Conservation (phyloP, 2,888 invertebrate species). For the Choreutis nemorana region DNA sequence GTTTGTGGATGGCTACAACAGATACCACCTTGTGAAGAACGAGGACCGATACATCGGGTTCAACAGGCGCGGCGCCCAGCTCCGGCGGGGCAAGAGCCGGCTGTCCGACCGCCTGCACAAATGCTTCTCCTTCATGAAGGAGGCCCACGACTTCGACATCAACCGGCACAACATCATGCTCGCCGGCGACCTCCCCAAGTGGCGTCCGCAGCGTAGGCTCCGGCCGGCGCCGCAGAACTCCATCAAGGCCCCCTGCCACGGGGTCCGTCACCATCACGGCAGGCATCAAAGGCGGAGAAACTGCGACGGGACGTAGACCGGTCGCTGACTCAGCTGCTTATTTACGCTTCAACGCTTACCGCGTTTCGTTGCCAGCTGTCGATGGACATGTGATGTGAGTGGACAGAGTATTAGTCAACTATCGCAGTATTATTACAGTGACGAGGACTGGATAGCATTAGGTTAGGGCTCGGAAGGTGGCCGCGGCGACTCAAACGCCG, state of each 20-base stretch:
- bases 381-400: slow-evolving; percentile 60
- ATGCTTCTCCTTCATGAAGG: slow-evolving; percentile 71
- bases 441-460: slow-evolving; percentile 62
- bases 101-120: slow-evolving; percentile 50
- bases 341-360: slow-evolving; percentile 61
- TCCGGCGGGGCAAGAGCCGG: slow-evolving; percentile 51
- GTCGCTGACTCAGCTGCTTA: slow-evolving; percentile 36
- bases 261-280: slow-evolving; percentile 54
- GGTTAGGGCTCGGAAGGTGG: slow-evolving; percentile 51
- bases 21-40: slow-evolving; percentile 69
- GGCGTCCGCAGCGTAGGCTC: slow-evolving; percentile 52
- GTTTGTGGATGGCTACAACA: slow-evolving; percentile 69
- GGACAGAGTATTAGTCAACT: slow-evolving; percentile 66
- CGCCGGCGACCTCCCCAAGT: slow-evolving; percentile 50
- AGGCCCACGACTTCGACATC: slow-evolving; percentile 69
- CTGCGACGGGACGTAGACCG: slow-evolving; percentile 54
- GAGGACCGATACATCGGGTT: slow-evolving; percentile 69
- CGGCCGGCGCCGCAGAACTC: slow-evolving; percentile 43
- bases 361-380: slow-evolving; percentile 62
- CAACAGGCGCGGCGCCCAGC: slow-evolving; percentile 67
- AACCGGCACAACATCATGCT: slow-evolving; percentile 67
- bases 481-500: slow-evolving; percentile 51
- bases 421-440: slow-evolving; percentile 67
- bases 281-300: slow-evolving; percentile 52
- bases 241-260: slow-evolving; percentile 45